Evolutionary conservation across 2,888 invertebrate genomes (phyloP), one percentile per base, ranked within the genome.

Genomic region (Mechanitis mazaeus): DNA sequence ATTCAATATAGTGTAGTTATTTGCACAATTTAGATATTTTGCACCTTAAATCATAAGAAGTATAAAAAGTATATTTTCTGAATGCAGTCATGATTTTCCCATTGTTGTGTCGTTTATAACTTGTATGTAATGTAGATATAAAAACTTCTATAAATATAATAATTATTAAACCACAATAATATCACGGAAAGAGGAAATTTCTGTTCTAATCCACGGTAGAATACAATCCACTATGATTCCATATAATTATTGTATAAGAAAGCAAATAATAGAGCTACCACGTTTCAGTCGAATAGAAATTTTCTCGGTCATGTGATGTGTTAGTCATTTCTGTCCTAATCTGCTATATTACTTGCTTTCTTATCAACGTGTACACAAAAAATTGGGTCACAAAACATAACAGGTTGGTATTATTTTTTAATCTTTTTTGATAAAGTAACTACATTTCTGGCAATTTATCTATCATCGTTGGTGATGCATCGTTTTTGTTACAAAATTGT

Each of bases 101-200:
- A 76, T 77, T 81, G 77, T 80, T 78, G 70, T 74, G 75, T 75
- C 58, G 20, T 65, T 42, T 62, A 54, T 45, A 54, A 61, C 60
- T 61, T 68, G 38, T 66, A 61, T 69, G 64, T 68, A 71, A 69
- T 71, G 67, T 66, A 67, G 64, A 63, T 72, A 58, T 70, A 67
- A 67, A 74, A 61, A 35, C 59, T 66, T 61, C 59, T 47, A 67
- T 68, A 67, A 70, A 67, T 63, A 63, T 53, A 67, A 60, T 65
- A 58, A 64, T 66, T 62, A 65, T 54, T 42, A 58, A 64, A 59
- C 63, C 59, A 42, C 59, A 67, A 56, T 45, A 45, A 56, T 61
- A 69, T 83, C 84, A 86, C 85, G 77, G 71, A 74, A 73, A 81
- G 90, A 88, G 90, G 88, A 89, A 89, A 90, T 90, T 90, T 90